A percentile compares a stretch with the other conserved stretches of the same genome.
These are phyloP conservation scores for Platysteira castanea DNA, from an alignment of 2,113 vertebrate genomes.

Conservation along the genomic window DNA sequence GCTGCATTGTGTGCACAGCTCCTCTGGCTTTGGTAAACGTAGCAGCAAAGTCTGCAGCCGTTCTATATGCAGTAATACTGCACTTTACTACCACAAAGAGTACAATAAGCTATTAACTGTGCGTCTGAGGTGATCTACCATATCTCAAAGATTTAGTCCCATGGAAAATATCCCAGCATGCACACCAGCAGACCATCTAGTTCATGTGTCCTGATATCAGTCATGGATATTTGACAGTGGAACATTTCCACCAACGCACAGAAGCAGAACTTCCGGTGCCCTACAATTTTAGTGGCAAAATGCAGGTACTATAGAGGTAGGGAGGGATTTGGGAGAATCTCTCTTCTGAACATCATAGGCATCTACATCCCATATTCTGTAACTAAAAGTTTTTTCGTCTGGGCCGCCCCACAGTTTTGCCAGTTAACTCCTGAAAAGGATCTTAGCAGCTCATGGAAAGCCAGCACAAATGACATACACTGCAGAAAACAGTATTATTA, in stretches of 20 bases:
- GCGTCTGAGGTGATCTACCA: background rate
- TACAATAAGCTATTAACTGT: background rate
- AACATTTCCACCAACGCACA: background rate
- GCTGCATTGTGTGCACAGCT: background rate
- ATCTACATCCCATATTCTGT: background rate
- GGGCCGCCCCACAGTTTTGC: background rate
- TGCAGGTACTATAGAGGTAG: background rate
- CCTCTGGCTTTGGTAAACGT: background rate
- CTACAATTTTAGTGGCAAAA: background rate
- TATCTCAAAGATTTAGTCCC: background rate
- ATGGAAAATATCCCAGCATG: background rate
- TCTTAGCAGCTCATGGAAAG: background rate
- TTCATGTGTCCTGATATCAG: background rate
- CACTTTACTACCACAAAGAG: background rate
- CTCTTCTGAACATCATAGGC: background rate
- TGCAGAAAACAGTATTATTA: background rate
- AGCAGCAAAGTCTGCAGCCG: background rate
- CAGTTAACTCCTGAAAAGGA: background rate
- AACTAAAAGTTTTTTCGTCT: background rate
- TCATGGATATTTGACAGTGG: background rate
- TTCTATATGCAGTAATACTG: fast-evolving
- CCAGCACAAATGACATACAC: background rate
- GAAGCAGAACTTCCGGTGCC: background rate
- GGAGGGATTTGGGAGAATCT: background rate
- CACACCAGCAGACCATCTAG: background rate